A percentile compares a stretch with the other conserved stretches of the same genome.
Evolutionary conservation across 2,113 vertebrate species (phyloP).

Genomic region (Struthidea cinerea): DNA sequence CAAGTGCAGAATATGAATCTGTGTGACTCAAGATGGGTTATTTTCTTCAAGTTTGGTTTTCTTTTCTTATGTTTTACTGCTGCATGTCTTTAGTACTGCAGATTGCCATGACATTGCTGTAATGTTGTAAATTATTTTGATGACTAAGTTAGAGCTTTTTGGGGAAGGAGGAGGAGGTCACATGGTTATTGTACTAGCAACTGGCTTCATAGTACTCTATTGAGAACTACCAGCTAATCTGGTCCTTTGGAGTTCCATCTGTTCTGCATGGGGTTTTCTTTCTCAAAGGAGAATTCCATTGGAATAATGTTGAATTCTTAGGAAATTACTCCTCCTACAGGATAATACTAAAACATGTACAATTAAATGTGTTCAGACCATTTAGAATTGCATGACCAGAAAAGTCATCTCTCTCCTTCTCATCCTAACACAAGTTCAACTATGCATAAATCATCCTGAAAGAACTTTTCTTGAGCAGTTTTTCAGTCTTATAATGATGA

Average conservation of each 20-base stretch:
- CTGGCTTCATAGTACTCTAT: not conserved
- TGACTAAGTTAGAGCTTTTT: not conserved
- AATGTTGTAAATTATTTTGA: not conserved
- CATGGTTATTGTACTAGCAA: not conserved
- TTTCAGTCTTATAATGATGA: not conserved
- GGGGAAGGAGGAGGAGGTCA: not conserved
- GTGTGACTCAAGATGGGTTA: not conserved
- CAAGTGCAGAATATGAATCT: not conserved
- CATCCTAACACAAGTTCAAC: not conserved
- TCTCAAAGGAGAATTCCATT: not conserved
- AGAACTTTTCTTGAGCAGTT: not conserved
- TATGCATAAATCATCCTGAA: not conserved
- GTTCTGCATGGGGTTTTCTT: not conserved
- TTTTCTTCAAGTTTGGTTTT: not conserved
- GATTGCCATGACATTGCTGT: not conserved
- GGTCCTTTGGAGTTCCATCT: not conserved
- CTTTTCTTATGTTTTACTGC: not conserved
- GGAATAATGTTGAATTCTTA: slow-evolving; percentile 1
- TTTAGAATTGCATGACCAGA: not conserved
- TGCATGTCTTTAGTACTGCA: not conserved
- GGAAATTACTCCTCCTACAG: slow-evolving; percentile 47
- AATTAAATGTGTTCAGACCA: not conserved
- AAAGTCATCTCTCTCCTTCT: not conserved
- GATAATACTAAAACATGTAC: not conserved
- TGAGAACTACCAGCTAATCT: not conserved